Evolutionary conservation across 2,113 vertebrate species (phyloP).

Genomic region (Ophiodon elongatus): DNA sequence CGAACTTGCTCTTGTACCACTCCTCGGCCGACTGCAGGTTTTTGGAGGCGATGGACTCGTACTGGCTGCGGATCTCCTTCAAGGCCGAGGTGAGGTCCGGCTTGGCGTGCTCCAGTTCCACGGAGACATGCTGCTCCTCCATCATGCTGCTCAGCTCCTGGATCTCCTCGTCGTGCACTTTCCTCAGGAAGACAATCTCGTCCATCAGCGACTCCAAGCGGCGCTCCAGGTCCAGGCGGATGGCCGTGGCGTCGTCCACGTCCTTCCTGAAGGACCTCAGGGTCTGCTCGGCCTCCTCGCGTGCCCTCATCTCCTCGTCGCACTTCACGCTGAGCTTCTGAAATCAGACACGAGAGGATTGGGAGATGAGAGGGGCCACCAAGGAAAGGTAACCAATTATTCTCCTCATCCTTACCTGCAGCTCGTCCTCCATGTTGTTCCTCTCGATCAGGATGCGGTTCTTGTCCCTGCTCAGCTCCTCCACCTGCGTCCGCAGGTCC

Average conservation of each 20-base stretch:
- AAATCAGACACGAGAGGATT: conserved; percentile 19
- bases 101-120: conserved; percentile 83
- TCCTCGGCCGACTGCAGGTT: conserved; percentile 93
- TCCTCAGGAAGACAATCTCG: conserved; percentile 88
- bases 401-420: conserved; percentile 66
- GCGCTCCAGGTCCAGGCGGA: conserved; percentile 88
- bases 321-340: conserved; percentile 82
- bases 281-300: conserved; percentile 85
- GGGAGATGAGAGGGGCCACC: not conserved
- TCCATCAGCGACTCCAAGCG: conserved; percentile 88
- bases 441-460: conserved; percentile 85
- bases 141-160: conserved; percentile 87
- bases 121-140: conserved; percentile 85
- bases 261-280: conserved; percentile 86
- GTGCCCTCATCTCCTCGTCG: conserved; percentile 79
- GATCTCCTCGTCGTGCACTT: conserved; percentile 90
- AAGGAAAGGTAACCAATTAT: not conserved
- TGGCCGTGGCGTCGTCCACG: conserved; percentile 84
- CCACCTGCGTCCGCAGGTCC: conserved; percentile 86
- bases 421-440: conserved; percentile 88
- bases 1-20: conserved; percentile 91
- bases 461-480: conserved; percentile 85
- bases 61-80: conserved; percentile 90
- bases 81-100: conserved; percentile 90
- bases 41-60: conserved; percentile 90